phyloP scores from a whole-genome alignment of 2,888 invertebrate species.

The Megamerina dolium region DNA sequence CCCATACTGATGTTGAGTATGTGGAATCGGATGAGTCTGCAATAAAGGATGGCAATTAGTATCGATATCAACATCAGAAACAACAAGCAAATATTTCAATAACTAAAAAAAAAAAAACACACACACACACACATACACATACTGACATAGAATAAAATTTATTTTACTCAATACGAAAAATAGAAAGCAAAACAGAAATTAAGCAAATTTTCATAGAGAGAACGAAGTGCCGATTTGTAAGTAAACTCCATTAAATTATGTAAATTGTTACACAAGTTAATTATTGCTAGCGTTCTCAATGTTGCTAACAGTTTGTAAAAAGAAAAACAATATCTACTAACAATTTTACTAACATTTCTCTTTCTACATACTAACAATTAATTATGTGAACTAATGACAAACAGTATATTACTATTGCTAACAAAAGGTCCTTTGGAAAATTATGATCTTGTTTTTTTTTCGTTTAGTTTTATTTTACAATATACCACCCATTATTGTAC shows the following conservation, averaged over 20 bases:
- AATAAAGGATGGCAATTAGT: slow-evolving; percentile 36
- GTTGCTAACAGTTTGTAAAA: neutral
- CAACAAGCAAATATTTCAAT: slow-evolving; percentile 8
- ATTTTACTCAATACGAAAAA: no score
- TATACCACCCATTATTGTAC: no score
- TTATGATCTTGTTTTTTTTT: no score
- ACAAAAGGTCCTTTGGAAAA: slow-evolving; percentile 30
- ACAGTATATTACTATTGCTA: slow-evolving; percentile 18
- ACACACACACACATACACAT: slow-evolving; percentile 7
- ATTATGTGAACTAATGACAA: slow-evolving; percentile 6
- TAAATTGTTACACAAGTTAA: slow-evolving; percentile 7
- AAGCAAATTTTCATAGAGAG: slow-evolving; percentile 9
- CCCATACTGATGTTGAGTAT: slow-evolving; percentile 55
- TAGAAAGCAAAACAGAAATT: slow-evolving; percentile 12
- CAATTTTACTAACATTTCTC: no score
- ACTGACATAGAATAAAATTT: slow-evolving; percentile 6
- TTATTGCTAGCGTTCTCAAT: slow-evolving; percentile 21
- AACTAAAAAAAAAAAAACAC: slow-evolving; percentile 5
- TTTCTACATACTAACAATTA: no score
- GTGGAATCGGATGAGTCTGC: slow-evolving; percentile 46
- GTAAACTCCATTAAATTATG: slow-evolving; percentile 23
- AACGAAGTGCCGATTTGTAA: slow-evolving; percentile 15
- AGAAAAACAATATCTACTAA: no score
- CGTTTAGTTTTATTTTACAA: no score
- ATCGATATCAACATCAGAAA: neutral